phyloP scores from a whole-genome alignment of 2,797 vertebrate species.

The Percopsis omiscomaycus region DNA sequence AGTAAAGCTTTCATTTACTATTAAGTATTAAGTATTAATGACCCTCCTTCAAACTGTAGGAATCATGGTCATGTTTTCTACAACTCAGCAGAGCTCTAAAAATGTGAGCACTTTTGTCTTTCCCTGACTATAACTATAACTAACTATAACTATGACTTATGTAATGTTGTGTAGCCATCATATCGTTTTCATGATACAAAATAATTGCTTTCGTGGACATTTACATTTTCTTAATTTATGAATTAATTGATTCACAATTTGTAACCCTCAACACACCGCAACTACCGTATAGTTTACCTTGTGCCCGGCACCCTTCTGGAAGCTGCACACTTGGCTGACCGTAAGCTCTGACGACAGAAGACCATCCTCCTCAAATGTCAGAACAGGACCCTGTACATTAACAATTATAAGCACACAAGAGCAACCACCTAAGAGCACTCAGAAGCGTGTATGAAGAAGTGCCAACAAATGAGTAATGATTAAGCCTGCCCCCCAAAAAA shows the following conservation, averaged over 20 bases:
- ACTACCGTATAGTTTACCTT: constrained; percentile 78
- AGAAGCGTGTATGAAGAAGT: not conserved
- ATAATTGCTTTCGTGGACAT: not conserved
- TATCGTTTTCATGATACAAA: not conserved
- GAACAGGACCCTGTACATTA: constrained; percentile 74
- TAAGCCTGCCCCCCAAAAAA: not conserved
- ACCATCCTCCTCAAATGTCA: constrained; percentile 82
- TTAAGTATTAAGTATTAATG: too few relatives aligned
- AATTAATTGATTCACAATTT: too few relatives aligned
- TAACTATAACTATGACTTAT: too few relatives aligned
- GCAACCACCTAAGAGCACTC: not conserved
- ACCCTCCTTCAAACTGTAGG: not conserved
- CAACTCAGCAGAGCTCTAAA: not conserved
- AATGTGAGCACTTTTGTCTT: not conserved
- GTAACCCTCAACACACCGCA: too few relatives aligned
- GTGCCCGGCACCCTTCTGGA: constrained; percentile 76
- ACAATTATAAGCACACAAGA: constrained; percentile 7
- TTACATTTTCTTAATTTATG: too few relatives aligned
- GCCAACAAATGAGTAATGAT: constrained; percentile 10
- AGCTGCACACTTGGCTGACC: constrained; percentile 78
- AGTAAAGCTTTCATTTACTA: not conserved
- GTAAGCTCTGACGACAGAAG: constrained; percentile 80
- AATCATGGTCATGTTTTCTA: not conserved
- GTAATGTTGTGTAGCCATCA: too few relatives aligned
- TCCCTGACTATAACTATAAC: not conserved